Percentiles rank a stretch among this genome's conserved stretches.
These are phyloP conservation scores for Rhinatrema bivittatum DNA, from an alignment of 2,797 vertebrate genomes.

Conservation along the genomic window DNA sequence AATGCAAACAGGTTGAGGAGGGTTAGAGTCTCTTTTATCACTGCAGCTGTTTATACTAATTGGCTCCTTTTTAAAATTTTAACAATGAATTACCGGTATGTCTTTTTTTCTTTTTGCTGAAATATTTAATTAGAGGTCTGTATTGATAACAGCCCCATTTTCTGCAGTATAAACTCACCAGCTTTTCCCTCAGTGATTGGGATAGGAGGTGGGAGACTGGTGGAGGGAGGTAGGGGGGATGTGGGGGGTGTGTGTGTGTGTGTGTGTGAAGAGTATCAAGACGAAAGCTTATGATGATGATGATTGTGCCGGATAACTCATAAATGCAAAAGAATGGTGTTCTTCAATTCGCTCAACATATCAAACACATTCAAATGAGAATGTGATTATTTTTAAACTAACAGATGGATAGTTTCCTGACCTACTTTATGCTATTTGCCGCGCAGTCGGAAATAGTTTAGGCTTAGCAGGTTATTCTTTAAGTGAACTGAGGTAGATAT, in stretches of 20 bases:
- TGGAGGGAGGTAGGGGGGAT: too few species aligned
- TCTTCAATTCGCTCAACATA: conserved; percentile 1
- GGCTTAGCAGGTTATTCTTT: neutral
- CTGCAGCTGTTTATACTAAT: neutral
- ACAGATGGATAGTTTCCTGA: conserved; percentile 1
- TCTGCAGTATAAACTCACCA: conserved; percentile 12
- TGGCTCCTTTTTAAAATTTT: conserved; percentile 7
- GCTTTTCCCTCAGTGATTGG: conserved; percentile 10
- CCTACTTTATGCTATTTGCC: conserved; percentile 2
- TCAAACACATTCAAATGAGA: conserved; percentile 10
- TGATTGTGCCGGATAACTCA: too few species aligned
- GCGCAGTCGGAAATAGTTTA: conserved; percentile 3
- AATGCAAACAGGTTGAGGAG: neutral
- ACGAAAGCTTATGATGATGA: conserved; percentile 16
- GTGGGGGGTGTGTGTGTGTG: too few species aligned
- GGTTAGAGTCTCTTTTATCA: neutral
- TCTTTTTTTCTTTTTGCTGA: neutral
- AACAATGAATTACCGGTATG: neutral
- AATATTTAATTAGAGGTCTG: neutral
- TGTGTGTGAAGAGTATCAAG: too few species aligned
- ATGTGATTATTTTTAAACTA: neutral
- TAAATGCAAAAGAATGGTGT: conserved; percentile 9
- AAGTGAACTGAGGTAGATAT: neutral
- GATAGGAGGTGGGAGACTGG: conserved; percentile 7
- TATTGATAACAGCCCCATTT: neutral